Evolutionary conservation across 1,140 invertebrate genomes (phyloP).

Genomic region (Conus betulinus): DNA sequence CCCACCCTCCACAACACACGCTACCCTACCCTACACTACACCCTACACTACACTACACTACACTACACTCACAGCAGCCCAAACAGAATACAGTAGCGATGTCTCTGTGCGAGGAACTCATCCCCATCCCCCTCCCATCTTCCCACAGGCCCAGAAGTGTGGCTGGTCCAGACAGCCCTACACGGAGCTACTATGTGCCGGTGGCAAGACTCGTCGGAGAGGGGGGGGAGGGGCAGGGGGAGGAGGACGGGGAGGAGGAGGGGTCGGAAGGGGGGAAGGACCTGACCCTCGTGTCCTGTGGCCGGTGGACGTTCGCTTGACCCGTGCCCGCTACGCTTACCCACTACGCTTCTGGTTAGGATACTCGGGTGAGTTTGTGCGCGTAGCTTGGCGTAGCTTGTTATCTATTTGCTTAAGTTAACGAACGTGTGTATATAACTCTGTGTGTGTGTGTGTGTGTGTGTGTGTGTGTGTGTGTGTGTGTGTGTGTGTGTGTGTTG

Average conservation of each 20-base stretch:
- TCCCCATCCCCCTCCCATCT: too few species aligned
- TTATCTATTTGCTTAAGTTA: too few species aligned
- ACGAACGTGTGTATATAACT: too few species aligned
- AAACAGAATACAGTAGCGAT: too few species aligned
- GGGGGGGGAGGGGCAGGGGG: background rate
- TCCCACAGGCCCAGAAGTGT: background rate
- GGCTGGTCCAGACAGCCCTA: background rate
- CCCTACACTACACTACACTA: background rate
- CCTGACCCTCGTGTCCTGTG: background rate
- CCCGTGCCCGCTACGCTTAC: background rate
- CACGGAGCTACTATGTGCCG: background rate
- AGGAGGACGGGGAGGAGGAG: background rate
- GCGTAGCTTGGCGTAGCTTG: background rate
- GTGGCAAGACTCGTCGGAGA: too few species aligned
- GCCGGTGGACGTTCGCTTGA: background rate
- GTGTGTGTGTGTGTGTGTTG: too few species aligned
- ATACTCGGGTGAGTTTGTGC: background rate
- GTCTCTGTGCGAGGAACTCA: too few species aligned
- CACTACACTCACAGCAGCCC: too few species aligned
- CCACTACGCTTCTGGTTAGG: constrained; percentile 11
- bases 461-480: too few species aligned
- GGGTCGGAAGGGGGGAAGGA: background rate
- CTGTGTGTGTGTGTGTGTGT: too few species aligned
- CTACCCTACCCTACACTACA: background rate
- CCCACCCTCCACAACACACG: background rate